Evolutionary conservation across 2,797 vertebrate genomes (phyloP), one percentile per base, ranked within the genome.

Genomic region (Chrysolophus pictus): DNA sequence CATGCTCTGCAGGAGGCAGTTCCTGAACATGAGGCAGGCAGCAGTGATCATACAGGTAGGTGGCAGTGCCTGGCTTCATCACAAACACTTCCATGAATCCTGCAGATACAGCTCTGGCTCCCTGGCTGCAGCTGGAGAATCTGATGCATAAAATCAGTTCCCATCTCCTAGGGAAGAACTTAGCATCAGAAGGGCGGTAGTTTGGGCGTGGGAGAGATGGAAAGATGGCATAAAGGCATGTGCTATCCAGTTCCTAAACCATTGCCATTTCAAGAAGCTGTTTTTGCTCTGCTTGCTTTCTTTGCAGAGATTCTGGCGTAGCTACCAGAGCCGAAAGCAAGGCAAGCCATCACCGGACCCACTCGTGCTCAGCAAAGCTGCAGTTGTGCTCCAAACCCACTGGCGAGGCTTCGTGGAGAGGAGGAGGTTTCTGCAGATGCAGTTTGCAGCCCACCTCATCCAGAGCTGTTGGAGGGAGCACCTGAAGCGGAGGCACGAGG

Each of bases 1-100:
- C 21, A 88, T 97, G 75, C 97, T 99, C 82, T 98, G 98, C 94
- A 98, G 99, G 88, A 98, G 97, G 81, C 98, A 98, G 75, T 99
- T 99, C 86, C 96, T 98, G 72, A 97, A 90, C 77, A 97, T 99
- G 97, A 98, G 97, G 95, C 98, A 97, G 7, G 99, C 99, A 0
- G 97, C 98, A 0, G 2, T 98, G 63, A 67, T 95, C 94, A 98
- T 99, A 90, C 99, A 99, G 99, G 99, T 99, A 91, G 39, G 97
- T 42, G 58, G 12, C 6, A 33, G 5, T 6, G 19, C 49, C 35
- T 21, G 10, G 1, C 28, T 29, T 37, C 2, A 0, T 42, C 56
- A 42, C 49, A 29, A 42, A 21, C 18, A 26, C 5, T 51, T 46
- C 60, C 41, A 11, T 0, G 1, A 53, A 15, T 59, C 55, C 55